A percentile compares a stretch with the other conserved stretches of the same genome.
Evolutionary conservation across 2,113 vertebrate species (phyloP).

Genomic region (Notarius quadriscutis): DNA sequence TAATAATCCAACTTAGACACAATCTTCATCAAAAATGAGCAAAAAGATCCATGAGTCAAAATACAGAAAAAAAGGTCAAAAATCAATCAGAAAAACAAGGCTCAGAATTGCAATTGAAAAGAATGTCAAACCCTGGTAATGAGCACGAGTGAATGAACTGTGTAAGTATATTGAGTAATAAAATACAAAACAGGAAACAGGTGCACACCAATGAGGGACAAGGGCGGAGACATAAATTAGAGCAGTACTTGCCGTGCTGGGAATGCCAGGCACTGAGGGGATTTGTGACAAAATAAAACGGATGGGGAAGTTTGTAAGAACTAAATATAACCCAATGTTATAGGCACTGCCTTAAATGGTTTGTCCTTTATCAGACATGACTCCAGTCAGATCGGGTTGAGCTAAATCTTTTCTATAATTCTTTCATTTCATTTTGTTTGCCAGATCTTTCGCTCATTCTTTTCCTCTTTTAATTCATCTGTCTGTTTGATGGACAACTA

Average conservation of each 20-base stretch:
- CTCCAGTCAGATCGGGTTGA: not conserved
- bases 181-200: not conserved
- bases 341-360: not conserved
- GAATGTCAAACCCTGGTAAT: not conserved
- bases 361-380: not conserved
- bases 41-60: not conserved
- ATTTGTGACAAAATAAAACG: not conserved
- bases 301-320: not conserved
- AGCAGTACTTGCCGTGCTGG: not conserved
- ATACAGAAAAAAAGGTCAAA: not conserved
- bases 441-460: not conserved
- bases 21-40: not conserved
- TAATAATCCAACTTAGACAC: not conserved
- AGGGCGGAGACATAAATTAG: not conserved
- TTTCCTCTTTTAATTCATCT: not conserved
- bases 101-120: too few relatives aligned
- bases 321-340: not conserved
- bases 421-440: not conserved
- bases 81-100: not conserved
- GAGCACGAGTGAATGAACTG: not conserved
- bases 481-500: slow-evolving; percentile 25
- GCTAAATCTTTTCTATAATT: not conserved
- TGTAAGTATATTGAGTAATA: not conserved
- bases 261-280: not conserved
- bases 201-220: not conserved